These are phyloP conservation scores for Callaeas wilsoni DNA, from an alignment of 2,113 vertebrate genomes.

Conservation along the genomic window DNA sequence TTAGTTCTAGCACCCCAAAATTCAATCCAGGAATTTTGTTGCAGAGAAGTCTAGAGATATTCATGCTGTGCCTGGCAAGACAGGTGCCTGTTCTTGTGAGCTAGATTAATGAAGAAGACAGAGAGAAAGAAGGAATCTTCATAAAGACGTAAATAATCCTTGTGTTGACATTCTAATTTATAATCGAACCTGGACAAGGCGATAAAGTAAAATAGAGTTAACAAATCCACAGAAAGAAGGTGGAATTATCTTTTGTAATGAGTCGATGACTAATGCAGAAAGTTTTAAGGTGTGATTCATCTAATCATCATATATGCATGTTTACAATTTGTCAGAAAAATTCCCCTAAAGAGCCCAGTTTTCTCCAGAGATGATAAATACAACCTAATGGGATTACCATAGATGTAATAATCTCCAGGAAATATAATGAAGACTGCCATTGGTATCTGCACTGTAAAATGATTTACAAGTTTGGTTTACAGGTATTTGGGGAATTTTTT, in stretches of 20 bases:
- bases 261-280: not conserved
- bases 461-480: not conserved
- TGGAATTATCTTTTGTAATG: not conserved
- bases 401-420: not conserved
- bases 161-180: not conserved
- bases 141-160: not conserved
- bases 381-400: not conserved
- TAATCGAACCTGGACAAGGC: not conserved
- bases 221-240: not conserved
- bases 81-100: not conserved
- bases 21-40: not conserved
- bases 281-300: not conserved
- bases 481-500: not conserved
- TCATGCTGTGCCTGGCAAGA: not conserved
- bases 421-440: not conserved
- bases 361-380: not conserved
- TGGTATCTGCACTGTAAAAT: not conserved
- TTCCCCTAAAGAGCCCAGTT: not conserved
- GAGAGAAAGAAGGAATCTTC: not conserved
- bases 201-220: not conserved
- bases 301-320: not conserved
- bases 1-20: not conserved
- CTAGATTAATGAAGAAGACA: not conserved
- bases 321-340: not conserved
- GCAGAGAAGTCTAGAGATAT: not conserved